Percentiles rank a stretch among this genome's conserved stretches.
Evolutionary conservation across 2,113 vertebrate genomes (phyloP).

Genomic region (Dryoscopus gambensis): DNA sequence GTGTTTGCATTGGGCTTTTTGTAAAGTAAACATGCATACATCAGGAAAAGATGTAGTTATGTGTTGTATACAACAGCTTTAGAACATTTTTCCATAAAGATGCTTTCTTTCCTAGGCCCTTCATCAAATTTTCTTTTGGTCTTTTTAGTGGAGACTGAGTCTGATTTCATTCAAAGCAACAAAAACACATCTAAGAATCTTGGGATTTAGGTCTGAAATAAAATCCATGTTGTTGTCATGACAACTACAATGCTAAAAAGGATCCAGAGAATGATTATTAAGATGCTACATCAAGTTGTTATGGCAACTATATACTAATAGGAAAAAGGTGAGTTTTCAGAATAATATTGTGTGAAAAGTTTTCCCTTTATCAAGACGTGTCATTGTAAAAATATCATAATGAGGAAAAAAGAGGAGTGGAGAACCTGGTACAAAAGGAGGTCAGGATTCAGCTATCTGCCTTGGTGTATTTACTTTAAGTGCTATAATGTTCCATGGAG

Average conservation of each 20-base stretch:
- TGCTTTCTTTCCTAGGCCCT: background rate
- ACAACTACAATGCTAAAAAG: slow-evolving; percentile 66
- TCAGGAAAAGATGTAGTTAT: background rate
- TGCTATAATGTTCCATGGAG: background rate
- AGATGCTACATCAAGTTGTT: slow-evolving; percentile 60
- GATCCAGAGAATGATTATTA: slow-evolving; percentile 47
- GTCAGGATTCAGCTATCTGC: background rate
- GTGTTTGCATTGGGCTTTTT: slow-evolving; percentile 1
- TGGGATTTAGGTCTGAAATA: slow-evolving; percentile 39
- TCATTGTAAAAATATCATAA: background rate
- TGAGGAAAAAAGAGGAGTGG: background rate
- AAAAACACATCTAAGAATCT: background rate
- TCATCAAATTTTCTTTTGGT: slow-evolving; percentile 15
- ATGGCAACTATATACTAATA: slow-evolving; percentile 61
- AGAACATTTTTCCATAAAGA: background rate
- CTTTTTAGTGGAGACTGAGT: background rate
- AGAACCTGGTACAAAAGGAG: background rate
- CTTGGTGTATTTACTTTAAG: background rate
- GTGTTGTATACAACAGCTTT: background rate
- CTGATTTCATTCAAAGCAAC: slow-evolving; percentile 41
- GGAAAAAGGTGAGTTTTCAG: slow-evolving; percentile 4
- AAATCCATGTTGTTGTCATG: slow-evolving; percentile 65
- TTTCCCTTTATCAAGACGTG: background rate
- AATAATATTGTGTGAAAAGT: background rate
- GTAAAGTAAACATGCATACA: background rate